Conservation (phyloP, 2,888 invertebrate species). For the Drosophila prolongata region DNA sequence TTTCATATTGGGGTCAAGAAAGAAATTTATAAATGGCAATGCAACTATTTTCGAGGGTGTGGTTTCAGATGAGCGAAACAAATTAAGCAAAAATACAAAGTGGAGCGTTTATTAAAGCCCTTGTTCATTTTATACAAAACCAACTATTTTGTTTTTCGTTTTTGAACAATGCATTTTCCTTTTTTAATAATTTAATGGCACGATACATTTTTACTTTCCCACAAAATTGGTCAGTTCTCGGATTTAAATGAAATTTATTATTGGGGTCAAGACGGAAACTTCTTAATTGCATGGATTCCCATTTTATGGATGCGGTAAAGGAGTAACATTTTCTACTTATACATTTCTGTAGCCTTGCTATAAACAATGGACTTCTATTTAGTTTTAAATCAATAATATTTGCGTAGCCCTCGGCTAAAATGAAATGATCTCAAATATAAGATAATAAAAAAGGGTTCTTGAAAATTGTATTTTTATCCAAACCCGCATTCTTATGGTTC, state of each 20-base stretch:
- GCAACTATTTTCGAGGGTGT: constrained; percentile 9
- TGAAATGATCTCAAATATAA: not conserved
- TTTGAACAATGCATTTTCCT: constrained; percentile 1
- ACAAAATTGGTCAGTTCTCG: constrained; percentile 7
- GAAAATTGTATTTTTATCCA: not conserved
- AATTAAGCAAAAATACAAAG: constrained; percentile 11
- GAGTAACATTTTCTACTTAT: too few relatives aligned
- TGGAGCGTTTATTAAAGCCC: not conserved
- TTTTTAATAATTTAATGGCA: constrained; percentile 26
- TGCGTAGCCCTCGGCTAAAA: not conserved
- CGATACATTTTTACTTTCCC: constrained; percentile 9
- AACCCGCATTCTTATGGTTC: not conserved
- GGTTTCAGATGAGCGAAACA: constrained; percentile 1
- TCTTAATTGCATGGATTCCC: too few relatives aligned
- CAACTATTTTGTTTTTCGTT: not conserved
- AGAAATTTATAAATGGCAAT: constrained; percentile 18
- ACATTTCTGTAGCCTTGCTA: too few relatives aligned
- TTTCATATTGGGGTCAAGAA: constrained; percentile 22
- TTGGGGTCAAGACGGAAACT: not conserved
- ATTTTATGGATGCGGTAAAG: too few relatives aligned
- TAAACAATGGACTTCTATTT: not conserved
- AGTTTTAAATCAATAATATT: not conserved
- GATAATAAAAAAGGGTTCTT: not conserved
- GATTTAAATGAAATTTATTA: constrained; percentile 4
- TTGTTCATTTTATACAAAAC: constrained; percentile 8